These are phyloP conservation scores for Belgica antarctica DNA, from an alignment of 2,888 invertebrate species.

Conservation along the genomic window DNA sequence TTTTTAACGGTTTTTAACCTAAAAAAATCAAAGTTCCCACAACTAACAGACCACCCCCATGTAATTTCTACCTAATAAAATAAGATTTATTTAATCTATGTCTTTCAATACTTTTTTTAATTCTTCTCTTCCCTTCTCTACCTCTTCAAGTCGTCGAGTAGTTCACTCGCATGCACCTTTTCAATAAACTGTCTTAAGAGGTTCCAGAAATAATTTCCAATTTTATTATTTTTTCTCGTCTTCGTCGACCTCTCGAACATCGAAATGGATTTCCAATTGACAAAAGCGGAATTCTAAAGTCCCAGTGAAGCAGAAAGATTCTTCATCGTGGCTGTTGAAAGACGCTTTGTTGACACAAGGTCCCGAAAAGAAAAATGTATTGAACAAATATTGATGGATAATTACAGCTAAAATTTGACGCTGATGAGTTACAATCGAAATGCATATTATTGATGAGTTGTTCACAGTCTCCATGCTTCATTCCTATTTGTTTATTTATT, in stretches of 20 bases:
- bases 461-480: not conserved
- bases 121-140: not conserved
- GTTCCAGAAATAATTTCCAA: conserved; percentile 9
- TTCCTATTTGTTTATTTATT: conserved; percentile 36
- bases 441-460: conserved; percentile 9
- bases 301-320: not conserved
- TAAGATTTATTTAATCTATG: not conserved
- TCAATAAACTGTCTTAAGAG: conserved; percentile 9
- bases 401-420: conserved; percentile 18
- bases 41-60: no score
- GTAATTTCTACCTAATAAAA: not conserved
- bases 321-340: conserved; percentile 1
- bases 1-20: no score
- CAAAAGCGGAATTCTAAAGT: not conserved
- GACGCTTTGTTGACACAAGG: conserved; percentile 20
- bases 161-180: not conserved
- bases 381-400: conserved; percentile 40
- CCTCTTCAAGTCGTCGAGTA: not conserved
- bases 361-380: conserved; percentile 24
- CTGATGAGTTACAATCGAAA: conserved; percentile 31
- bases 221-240: conserved; percentile 14
- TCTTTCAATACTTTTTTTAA: not conserved
- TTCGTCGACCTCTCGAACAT: not conserved
- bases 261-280: not conserved
- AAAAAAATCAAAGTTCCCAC: no score